These are phyloP conservation scores for Cherax destructor DNA, from an alignment of 1,140 invertebrate genomes.

Conservation along the genomic window DNA sequence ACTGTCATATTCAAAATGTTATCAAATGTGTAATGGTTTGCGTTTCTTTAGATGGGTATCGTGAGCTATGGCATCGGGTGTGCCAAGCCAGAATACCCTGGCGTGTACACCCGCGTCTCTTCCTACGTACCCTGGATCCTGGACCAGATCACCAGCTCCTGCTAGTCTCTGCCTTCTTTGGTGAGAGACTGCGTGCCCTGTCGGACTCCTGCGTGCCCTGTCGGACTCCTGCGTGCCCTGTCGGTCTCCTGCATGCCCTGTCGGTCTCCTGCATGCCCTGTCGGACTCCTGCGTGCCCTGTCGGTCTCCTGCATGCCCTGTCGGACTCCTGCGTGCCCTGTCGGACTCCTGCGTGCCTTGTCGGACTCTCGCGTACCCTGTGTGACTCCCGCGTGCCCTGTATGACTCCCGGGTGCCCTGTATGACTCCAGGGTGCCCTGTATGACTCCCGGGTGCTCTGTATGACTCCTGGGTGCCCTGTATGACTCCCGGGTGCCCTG, in stretches of 20 bases:
- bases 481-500: too few relatives aligned
- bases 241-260: too few relatives aligned
- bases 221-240: background rate
- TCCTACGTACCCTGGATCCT: slow-evolving; percentile 6
- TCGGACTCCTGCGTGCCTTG: background rate
- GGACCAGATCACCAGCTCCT: background rate
- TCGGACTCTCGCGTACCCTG: background rate
- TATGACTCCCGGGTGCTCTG: too few relatives aligned
- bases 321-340: too few relatives aligned
- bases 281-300: background rate
- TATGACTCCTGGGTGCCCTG: too few relatives aligned
- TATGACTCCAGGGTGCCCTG: too few relatives aligned
- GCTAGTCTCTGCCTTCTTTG: background rate
- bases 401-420: background rate
- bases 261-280: background rate
- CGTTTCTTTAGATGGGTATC: background rate
- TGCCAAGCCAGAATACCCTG: background rate
- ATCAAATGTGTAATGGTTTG: background rate
- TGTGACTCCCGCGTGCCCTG: background rate
- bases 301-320: background rate
- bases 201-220: background rate
- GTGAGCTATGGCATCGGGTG: slow-evolving; percentile 31
- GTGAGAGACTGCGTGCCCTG: background rate
- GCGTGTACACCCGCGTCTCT: background rate
- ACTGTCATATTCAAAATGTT: background rate